Percentiles rank a stretch among this genome's conserved stretches.
Conservation (phyloP, 2,113 vertebrate genomes). For the Erythrocercus mccallii region DNA sequence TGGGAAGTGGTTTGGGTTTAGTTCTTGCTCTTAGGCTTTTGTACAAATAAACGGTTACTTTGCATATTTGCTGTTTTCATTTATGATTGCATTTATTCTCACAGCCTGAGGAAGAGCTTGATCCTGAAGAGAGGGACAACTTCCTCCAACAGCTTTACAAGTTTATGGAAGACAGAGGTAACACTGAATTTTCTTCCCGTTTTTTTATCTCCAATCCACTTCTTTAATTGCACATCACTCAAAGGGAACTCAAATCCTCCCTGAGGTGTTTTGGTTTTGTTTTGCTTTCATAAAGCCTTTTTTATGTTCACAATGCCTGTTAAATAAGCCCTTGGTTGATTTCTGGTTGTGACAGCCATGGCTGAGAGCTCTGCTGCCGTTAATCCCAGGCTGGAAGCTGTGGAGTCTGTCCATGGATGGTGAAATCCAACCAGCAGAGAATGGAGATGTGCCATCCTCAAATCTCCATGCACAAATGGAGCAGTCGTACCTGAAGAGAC, state of each 20-base stretch:
- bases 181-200: not conserved
- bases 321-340: not conserved
- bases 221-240: not conserved
- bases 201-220: not conserved
- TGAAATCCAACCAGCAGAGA: not conserved
- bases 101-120: conserved; percentile 93
- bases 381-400: not conserved
- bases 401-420: not conserved
- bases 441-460: not conserved
- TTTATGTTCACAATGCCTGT: not conserved
- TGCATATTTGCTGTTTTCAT: not conserved
- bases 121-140: conserved; percentile 95
- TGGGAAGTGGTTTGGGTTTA: not conserved
- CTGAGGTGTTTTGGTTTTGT: not conserved
- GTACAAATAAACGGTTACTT: not conserved
- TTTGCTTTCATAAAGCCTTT: not conserved
- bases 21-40: not conserved
- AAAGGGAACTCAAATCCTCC: not conserved
- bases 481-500: not conserved
- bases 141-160: conserved; percentile 99
- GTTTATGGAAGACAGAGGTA: conserved; percentile 99
- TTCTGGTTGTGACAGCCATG: not conserved
- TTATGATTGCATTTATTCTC: conserved; percentile 25
- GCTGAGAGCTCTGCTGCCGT: not conserved
- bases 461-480: not conserved